phyloP scores from a whole-genome alignment of 1,140 invertebrate species.

The Drosophila pallidifrons region DNA sequence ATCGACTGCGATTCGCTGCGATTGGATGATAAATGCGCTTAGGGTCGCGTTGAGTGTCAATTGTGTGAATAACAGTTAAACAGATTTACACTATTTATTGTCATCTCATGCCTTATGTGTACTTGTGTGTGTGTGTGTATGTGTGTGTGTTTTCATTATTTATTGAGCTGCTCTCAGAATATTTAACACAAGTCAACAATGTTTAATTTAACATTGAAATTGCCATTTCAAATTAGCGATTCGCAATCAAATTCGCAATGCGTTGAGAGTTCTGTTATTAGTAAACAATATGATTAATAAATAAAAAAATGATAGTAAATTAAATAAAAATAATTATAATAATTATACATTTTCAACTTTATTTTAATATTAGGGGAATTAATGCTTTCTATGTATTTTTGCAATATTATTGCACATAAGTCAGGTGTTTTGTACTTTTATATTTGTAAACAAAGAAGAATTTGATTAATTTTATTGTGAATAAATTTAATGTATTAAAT shows the following conservation, averaged over 20 bases:
- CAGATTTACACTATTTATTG: conserved; percentile 76
- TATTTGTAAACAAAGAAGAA: too few species aligned
- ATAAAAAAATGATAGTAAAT: too few species aligned
- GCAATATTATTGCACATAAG: too few species aligned
- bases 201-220: conserved; percentile 5
- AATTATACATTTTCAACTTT: too few species aligned
- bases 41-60: conserved; percentile 74
- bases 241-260: background rate
- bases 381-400: too few species aligned
- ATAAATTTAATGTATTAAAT: too few species aligned
- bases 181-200: conserved; percentile 17
- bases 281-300: too few species aligned
- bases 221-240: background rate
- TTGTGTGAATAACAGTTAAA: conserved; percentile 73
- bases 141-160: background rate
- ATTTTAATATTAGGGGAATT: too few species aligned
- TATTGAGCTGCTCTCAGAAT: conserved; percentile 4
- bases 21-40: conserved; percentile 72
- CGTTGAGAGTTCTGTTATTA: too few species aligned
- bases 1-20: conserved; percentile 19
- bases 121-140: background rate
- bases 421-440: too few species aligned
- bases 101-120: conserved; percentile 23
- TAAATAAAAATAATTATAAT: too few species aligned
- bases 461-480: too few species aligned